Evolutionary conservation across 2,888 invertebrate genomes (phyloP).

Genomic region (Ormia ochracea): DNA sequence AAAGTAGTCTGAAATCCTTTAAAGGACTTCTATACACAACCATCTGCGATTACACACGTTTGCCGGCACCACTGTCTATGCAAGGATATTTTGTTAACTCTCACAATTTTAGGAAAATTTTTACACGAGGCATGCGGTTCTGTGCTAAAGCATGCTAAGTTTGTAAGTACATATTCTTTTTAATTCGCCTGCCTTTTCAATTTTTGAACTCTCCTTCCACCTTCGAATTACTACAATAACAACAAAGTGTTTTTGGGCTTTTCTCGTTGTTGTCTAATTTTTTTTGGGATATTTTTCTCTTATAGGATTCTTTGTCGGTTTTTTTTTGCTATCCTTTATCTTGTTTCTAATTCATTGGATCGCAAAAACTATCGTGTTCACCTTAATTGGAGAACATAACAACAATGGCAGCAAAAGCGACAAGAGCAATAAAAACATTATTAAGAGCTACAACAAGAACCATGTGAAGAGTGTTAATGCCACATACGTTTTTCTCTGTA

Average conservation of each 20-base stretch:
- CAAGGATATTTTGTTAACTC: not conserved
- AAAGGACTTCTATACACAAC: not conserved
- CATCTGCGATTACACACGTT: not conserved
- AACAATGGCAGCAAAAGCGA: not conserved
- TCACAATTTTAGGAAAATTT: slow-evolving; percentile 4
- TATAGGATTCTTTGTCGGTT: not conserved
- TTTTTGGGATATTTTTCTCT: not conserved
- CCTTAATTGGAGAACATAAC: slow-evolving; percentile 67
- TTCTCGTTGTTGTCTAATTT: too few species aligned
- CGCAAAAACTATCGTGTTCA: slow-evolving; percentile 65
- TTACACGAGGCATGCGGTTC: slow-evolving; percentile 22
- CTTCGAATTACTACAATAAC: slow-evolving; percentile 3
- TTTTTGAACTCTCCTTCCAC: slow-evolving; percentile 33
- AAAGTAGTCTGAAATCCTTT: not conserved
- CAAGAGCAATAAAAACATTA: slow-evolving; percentile 24
- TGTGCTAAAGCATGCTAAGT: not conserved
- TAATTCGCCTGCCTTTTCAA: slow-evolving; percentile 35
- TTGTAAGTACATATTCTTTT: not conserved
- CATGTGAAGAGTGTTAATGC: slow-evolving; percentile 14
- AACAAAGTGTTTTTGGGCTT: slow-evolving; percentile 1
- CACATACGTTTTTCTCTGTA: slow-evolving; percentile 25
- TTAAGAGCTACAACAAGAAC: slow-evolving; percentile 25
- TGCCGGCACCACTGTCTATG: not conserved
- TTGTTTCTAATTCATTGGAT: slow-evolving; percentile 68
- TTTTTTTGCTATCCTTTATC: slow-evolving; percentile 62